Base-by-base conservation (phyloP, 2,797 vertebrate species). In the Myotis findleyi region DNA sequence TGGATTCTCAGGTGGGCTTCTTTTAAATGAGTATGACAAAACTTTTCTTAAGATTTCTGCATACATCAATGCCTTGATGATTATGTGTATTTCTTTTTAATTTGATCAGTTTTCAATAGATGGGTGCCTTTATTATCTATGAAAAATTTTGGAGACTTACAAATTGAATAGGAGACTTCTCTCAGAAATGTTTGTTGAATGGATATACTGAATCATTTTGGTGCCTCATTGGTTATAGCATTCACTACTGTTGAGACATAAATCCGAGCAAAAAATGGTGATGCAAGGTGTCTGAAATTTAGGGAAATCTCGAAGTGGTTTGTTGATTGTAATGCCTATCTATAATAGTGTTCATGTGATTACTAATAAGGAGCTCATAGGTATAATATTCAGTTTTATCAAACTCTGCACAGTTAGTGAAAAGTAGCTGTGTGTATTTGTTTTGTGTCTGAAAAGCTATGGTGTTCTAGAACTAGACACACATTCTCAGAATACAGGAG, bases 11-110 rank as follows among this genome's bases (percentile, higher is more conserved):
- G 2, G 9, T 44, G 62, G 49, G 41, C 51, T 87, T 87, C 69
- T 86, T 91, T 86, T 66, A 81, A 93, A 85, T 66, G 71, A 55
- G 16, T 25, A 12, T 13, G 17, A 88, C 80, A 51, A 88, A 79
- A 23, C 49, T 85, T 89, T 66, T 16, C 23, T 51, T 7, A 44
- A 84, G 36, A 57, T 59, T 57, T 51, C 25, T 71, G n/a, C 44
- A 8, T 27, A 71, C 21, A 82, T 41, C 20, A 51, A 68, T 91
- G 51, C 17, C 9, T 87, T 93, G 33, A 76, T 75, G 57, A 30
- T 33, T 51, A 21, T 91, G 23, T 84, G 2, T 90, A 75, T 91
- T 76, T 71, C 20, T 85, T 92, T 94, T 18, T 6, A 20, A 44
- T 62, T 47, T 41, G 51, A 55, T 87, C 33, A 11, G 16, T 94